Evolutionary conservation across 2,888 invertebrate genomes (phyloP).

Genomic region (Sarcophaga variegata): DNA sequence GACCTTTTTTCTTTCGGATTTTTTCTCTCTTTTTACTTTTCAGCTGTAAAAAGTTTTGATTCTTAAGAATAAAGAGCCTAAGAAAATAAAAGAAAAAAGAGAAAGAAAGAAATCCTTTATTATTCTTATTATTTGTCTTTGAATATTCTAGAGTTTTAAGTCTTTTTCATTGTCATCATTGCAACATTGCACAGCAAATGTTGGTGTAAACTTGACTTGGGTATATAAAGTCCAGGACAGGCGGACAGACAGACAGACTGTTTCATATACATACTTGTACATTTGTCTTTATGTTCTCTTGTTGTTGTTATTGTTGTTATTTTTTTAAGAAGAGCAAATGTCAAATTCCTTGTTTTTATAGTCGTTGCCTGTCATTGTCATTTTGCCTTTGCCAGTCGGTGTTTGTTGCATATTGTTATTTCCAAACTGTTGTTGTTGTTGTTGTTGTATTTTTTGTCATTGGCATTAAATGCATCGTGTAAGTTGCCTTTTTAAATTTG

Average conservation of each 20-base stretch:
- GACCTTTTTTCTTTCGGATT: slow-evolving; percentile 46
- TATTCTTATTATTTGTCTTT: slow-evolving; percentile 62
- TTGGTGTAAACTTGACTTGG: slow-evolving; percentile 20
- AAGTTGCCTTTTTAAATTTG: slow-evolving; percentile 71
- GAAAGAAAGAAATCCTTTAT: slow-evolving; percentile 57
- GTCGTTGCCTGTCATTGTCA: slow-evolving; percentile 68
- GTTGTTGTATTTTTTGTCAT: slow-evolving; percentile 66
- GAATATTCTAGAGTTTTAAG: slow-evolving; percentile 67
- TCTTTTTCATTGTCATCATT: slow-evolving; percentile 54
- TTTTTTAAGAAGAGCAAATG: slow-evolving; percentile 69
- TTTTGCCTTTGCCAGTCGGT: slow-evolving; percentile 33
- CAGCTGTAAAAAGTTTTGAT: slow-evolving; percentile 54
- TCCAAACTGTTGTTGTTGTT: slow-evolving; percentile 54
- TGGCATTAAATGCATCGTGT: slow-evolving; percentile 70
- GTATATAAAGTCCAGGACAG: neutral
- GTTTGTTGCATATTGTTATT: slow-evolving; percentile 7
- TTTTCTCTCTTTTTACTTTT: neutral
- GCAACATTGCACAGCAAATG: neutral
- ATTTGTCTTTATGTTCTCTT: slow-evolving; percentile 61
- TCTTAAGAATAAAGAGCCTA: slow-evolving; percentile 49
- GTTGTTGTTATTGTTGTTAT: slow-evolving; percentile 42
- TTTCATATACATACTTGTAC: slow-evolving; percentile 44
- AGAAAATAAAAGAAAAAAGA: neutral
- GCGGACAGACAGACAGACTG: slow-evolving; percentile 7
- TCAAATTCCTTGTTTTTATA: slow-evolving; percentile 69